Conservation (phyloP, 2,113 vertebrate species). For the Zingel zingel region DNA sequence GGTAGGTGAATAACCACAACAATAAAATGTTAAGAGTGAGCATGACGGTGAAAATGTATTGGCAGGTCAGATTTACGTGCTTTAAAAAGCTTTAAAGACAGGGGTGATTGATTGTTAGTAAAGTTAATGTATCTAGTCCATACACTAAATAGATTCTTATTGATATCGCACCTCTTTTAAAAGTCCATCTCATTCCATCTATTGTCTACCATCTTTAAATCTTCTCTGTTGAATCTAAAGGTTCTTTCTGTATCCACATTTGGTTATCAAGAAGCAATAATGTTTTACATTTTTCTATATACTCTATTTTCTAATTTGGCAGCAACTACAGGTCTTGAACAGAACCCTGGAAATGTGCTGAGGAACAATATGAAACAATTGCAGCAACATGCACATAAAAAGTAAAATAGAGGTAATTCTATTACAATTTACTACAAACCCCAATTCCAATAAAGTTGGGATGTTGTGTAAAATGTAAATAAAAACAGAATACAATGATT, state of each 20-base stretch:
- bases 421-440: background rate
- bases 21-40: constrained; percentile 25
- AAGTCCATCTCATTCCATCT: constrained; percentile 46
- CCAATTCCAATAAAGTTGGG: no score
- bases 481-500: no score
- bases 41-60: constrained; percentile 39
- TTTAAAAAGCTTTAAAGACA: constrained; percentile 63
- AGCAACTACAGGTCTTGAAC: background rate
- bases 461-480: no score
- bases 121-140: constrained; percentile 57
- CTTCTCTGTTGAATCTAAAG: constrained; percentile 18
- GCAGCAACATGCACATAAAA: background rate
- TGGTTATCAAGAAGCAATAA: background rate
- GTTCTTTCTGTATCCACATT: constrained; percentile 5
- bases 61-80: constrained; percentile 38
- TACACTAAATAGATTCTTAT: constrained; percentile 67
- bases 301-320: background rate
- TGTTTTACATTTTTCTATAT: background rate
- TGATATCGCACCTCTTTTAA: constrained; percentile 56
- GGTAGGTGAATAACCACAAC: constrained; percentile 35
- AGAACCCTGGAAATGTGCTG: background rate
- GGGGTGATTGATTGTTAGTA: constrained; percentile 59
- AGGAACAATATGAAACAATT: background rate
- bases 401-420: background rate
- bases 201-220: constrained; percentile 31